phyloP scores from a whole-genome alignment of 2,797 vertebrate genomes.

The Erethizon dorsatum region DNA sequence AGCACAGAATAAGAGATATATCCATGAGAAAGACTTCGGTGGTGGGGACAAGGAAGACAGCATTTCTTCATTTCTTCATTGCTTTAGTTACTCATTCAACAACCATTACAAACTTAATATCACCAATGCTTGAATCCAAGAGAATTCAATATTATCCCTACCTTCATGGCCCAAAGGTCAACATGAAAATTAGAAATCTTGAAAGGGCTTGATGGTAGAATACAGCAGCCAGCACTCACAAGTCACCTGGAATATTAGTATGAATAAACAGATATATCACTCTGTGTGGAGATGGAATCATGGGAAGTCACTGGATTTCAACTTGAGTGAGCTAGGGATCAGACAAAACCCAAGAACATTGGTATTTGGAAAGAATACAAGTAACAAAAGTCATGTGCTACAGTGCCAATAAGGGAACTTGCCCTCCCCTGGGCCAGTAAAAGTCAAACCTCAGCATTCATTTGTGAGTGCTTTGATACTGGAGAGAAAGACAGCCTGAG shows the following conservation, averaged over 20 bases:
- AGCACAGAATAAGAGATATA: neutral
- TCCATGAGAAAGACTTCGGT: neutral
- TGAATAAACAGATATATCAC: neutral
- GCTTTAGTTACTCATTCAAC: neutral
- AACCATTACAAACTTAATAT: neutral
- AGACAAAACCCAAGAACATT: neutral
- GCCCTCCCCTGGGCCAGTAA: neutral
- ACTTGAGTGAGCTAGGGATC: neutral
- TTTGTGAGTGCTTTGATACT: neutral
- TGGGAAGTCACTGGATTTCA: neutral
- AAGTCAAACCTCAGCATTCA: neutral
- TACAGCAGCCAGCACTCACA: neutral
- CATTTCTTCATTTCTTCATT: neutral
- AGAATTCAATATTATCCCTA: neutral
- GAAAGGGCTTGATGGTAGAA: neutral
- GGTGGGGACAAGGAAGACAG: neutral
- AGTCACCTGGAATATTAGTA: neutral
- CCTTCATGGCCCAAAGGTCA: neutral
- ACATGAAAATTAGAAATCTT: neutral
- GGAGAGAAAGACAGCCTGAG: neutral
- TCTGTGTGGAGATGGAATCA: neutral
- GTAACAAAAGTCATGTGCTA: neutral
- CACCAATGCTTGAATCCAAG: neutral
- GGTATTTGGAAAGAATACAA: neutral
- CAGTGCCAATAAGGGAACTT: neutral